These are phyloP conservation scores for Muraenolepis orangiensis DNA, from an alignment of 2,797 vertebrate species.

Conservation along the genomic window DNA sequence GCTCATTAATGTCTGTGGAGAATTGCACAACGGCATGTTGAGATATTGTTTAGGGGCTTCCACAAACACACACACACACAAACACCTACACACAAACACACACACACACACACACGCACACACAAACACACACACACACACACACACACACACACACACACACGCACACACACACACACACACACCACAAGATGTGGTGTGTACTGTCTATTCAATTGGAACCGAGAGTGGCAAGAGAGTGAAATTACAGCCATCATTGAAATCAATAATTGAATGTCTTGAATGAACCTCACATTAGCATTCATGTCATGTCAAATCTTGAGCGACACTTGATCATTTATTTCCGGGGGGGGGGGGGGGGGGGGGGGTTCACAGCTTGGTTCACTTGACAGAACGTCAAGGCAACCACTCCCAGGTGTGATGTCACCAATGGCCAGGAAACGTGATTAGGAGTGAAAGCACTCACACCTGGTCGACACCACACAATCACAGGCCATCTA, in stretches of 20 bases:
- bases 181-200: neutral
- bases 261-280: neutral
- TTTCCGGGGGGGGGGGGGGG: no score
- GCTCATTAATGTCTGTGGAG: conserved; percentile 43
- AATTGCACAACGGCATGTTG: conserved; percentile 53
- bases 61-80: conserved; percentile 6
- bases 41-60: conserved; percentile 51
- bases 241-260: neutral
- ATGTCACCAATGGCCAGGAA: neutral
- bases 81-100: neutral
- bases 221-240: neutral
- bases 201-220: neutral
- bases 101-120: no score
- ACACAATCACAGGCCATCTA: conserved; percentile 32
- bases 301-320: neutral
- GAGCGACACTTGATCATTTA: neutral
- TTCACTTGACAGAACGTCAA: neutral
- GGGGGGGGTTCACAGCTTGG: neutral
- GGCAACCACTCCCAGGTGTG: neutral
- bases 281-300: neutral
- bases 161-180: no score
- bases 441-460: neutral
- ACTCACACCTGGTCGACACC: neutral
- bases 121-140: no score
- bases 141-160: no score